A percentile compares a stretch with the other conserved stretches of the same genome.
Conservation (phyloP, 2,797 vertebrate genomes). For the Falco berigora region DNA sequence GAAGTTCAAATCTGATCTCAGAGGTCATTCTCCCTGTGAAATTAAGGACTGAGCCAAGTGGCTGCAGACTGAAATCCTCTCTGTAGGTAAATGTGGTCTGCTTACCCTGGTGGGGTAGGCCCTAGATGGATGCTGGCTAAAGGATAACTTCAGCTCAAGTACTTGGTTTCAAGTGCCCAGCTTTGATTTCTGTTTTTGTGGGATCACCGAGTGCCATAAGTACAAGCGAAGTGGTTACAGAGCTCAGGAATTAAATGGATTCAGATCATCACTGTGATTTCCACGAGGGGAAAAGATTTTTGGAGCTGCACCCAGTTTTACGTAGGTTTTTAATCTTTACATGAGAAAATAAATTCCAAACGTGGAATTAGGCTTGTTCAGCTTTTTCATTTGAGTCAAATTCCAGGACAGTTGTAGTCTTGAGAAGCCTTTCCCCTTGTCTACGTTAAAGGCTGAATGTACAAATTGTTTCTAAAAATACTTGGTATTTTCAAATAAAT, state of each 20-base stretch:
- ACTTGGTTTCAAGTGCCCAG: not conserved
- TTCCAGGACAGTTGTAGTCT: accelerated
- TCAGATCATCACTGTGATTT: not conserved
- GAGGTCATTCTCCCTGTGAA: not conserved
- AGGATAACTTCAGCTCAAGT: not conserved
- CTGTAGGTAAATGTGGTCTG: not conserved
- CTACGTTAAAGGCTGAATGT: not conserved
- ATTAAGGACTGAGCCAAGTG: not conserved
- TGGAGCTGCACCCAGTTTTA: not conserved
- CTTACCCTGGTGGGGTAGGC: not conserved
- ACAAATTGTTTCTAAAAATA: not conserved
- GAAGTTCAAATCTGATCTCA: not conserved
- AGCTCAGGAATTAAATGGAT: accelerated
- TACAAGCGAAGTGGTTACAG: not conserved
- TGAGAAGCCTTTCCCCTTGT: not conserved
- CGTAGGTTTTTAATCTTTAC: not conserved
- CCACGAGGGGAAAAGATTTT: not conserved
- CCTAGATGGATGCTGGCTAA: not conserved
- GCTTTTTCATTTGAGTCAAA: not conserved
- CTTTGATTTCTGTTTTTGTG: not conserved
- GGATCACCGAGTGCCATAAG: not conserved
- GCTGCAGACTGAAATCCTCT: not conserved
- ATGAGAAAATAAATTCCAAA: not conserved
- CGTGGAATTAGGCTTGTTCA: not conserved
- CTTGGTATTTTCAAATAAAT: not conserved